Evolutionary conservation across 2,113 vertebrate species (phyloP).

Genomic region (Pachypanchax playfairii): DNA sequence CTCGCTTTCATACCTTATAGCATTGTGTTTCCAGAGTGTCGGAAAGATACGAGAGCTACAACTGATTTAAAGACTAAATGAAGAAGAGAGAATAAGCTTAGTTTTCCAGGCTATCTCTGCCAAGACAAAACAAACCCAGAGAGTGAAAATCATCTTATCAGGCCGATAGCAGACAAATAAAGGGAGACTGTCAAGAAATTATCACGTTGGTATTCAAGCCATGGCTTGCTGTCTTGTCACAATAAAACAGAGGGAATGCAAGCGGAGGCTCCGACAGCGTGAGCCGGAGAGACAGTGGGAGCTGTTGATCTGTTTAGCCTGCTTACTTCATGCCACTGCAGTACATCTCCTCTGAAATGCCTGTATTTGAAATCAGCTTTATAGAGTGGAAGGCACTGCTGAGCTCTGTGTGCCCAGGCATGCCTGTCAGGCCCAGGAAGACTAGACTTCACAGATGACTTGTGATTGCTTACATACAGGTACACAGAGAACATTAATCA

Average conservation of each 20-base stretch:
- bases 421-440: constrained; percentile 65
- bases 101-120: constrained; percentile 64
- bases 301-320: constrained; percentile 68
- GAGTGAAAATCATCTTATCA: constrained; percentile 75
- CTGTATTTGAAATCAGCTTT: constrained; percentile 74
- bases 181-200: constrained; percentile 72
- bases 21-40: constrained; percentile 43
- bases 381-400: constrained; percentile 58
- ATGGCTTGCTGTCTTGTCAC: constrained; percentile 68
- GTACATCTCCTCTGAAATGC: constrained; percentile 59
- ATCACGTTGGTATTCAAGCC: constrained; percentile 74
- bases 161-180: constrained; percentile 69
- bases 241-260: constrained; percentile 68
- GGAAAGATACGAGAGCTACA: constrained; percentile 49
- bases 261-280: constrained; percentile 43
- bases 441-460: constrained; percentile 62
- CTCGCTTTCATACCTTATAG: constrained; percentile 35
- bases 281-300: constrained; percentile 36
- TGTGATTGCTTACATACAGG: constrained; percentile 76
- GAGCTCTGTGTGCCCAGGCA: constrained; percentile 49
- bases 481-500: constrained; percentile 76
- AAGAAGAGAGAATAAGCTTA: constrained; percentile 56
- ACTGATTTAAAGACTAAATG: constrained; percentile 65
- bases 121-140: constrained; percentile 69
- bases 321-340: constrained; percentile 58